These are phyloP conservation scores for Epirrita christyi DNA, from an alignment of 2,888 invertebrate species.

Conservation along the genomic window DNA sequence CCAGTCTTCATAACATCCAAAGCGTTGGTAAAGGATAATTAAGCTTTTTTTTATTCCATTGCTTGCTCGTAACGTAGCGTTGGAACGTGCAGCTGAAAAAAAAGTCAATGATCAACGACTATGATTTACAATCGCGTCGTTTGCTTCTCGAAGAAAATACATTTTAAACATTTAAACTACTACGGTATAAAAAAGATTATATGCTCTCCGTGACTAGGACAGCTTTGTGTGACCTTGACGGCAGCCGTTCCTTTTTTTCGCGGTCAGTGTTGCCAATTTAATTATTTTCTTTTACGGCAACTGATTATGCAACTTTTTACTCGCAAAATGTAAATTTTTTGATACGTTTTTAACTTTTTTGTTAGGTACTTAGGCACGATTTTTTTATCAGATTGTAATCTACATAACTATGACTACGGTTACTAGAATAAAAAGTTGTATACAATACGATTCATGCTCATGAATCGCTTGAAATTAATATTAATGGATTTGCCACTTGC, in stretches of 20 bases:
- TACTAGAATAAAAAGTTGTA: too few relatives aligned
- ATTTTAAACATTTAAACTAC: constrained; percentile 60
- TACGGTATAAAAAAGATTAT: constrained; percentile 72
- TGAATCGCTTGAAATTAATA: too few relatives aligned
- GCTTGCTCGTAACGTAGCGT: constrained; percentile 36
- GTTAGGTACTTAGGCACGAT: too few relatives aligned
- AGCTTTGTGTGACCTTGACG: constrained; percentile 81
- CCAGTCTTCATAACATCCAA: constrained; percentile 42
- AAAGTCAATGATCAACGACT: constrained; percentile 22
- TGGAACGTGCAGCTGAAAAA: constrained; percentile 31
- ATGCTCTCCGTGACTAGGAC: constrained; percentile 82
- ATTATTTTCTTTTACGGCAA: constrained; percentile 67
- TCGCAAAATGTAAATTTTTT: neutral
- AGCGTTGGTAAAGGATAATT: constrained; percentile 21
- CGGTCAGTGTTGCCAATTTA: constrained; percentile 80
- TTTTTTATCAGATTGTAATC: too few relatives aligned
- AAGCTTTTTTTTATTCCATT: constrained; percentile 43
- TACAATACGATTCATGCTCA: too few relatives aligned
- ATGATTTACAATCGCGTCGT: constrained; percentile 37
- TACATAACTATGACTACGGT: too few relatives aligned
- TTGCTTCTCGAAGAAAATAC: constrained; percentile 40
- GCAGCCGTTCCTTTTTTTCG: constrained; percentile 81
- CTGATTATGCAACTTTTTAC: constrained; percentile 73
- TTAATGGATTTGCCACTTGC: too few relatives aligned
- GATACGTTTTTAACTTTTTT: neutral